These are phyloP conservation scores for Psix sp. DNA, from an alignment of 1,140 invertebrate genomes.

Conservation along the genomic window DNA sequence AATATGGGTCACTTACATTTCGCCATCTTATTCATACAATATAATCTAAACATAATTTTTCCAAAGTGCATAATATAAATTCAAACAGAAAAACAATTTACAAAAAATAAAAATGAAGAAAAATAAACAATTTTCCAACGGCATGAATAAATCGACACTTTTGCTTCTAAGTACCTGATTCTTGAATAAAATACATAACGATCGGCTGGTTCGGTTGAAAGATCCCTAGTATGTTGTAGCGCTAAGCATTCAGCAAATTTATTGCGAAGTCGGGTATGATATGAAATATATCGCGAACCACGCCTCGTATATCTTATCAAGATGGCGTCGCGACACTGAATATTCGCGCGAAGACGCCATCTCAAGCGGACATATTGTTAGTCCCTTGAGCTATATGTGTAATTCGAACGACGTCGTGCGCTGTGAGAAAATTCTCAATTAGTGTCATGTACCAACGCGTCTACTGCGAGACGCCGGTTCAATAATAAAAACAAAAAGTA, in stretches of 20 bases:
- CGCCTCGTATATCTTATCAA: slow-evolving; percentile 70
- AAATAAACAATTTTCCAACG: no score
- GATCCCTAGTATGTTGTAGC: no score
- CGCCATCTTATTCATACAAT: no score
- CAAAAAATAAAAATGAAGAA: no score
- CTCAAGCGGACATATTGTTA: slow-evolving; percentile 1
- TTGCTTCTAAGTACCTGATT: no score
- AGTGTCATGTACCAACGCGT: slow-evolving; percentile 6
- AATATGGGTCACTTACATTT: no score
- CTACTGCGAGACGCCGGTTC: not conserved
- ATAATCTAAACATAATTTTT: no score
- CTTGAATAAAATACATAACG: no score
- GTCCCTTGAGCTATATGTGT: not conserved
- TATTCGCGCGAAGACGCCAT: slow-evolving; percentile 54
- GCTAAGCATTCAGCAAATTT: slow-evolving; percentile 46
- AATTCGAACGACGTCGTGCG: not conserved
- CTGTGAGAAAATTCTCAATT: slow-evolving; percentile 37
- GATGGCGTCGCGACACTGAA: slow-evolving; percentile 66
- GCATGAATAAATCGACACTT: no score
- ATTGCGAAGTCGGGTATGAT: slow-evolving; percentile 50
- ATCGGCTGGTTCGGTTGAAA: no score
- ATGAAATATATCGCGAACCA: slow-evolving; percentile 66
- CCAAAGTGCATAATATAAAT: no score
- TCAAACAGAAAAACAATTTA: no score
- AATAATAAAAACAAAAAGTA: slow-evolving; percentile 3